Percentiles rank a stretch among this genome's conserved stretches.
Conservation (phyloP, 2,888 invertebrate genomes). For the Lucinisca nassula region DNA sequence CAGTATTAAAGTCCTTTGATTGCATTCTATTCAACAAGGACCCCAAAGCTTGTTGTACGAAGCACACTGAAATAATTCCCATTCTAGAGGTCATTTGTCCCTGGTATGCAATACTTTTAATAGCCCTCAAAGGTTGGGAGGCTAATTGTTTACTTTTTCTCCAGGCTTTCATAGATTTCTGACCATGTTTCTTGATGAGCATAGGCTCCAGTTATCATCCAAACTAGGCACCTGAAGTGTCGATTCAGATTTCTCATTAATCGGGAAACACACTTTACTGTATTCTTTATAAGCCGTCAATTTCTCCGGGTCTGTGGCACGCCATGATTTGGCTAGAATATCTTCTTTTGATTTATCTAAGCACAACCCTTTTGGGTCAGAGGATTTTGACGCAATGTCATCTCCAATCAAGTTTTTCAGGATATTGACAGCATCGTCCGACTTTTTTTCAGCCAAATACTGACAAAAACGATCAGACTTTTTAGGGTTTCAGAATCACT, state of each 20-base stretch:
- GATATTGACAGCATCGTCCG: neutral
- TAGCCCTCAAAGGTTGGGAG: conserved; percentile 26
- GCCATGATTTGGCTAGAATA: neutral
- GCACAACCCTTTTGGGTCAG: neutral
- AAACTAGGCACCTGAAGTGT: conserved; percentile 30
- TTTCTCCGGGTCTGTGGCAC: too few species aligned
- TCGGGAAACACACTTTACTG: conserved; percentile 31
- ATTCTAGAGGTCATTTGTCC: conserved; percentile 31
- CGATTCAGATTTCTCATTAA: conserved; percentile 6
- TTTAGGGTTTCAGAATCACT: conserved; percentile 4
- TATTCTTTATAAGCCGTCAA: conserved; percentile 1
- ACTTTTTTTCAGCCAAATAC: neutral
- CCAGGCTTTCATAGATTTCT: conserved; percentile 8
- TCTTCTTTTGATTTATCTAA: neutral
- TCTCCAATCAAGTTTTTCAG: neutral
- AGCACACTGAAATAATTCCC: conserved; percentile 17
- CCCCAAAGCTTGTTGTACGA: conserved; percentile 51
- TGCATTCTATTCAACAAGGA: conserved; percentile 36
- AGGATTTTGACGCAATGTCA: too few species aligned
- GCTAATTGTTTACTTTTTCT: conserved; percentile 9
- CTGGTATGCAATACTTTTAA: conserved; percentile 23
- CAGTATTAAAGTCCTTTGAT: conserved; percentile 24
- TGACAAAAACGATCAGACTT: neutral
- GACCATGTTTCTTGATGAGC: too few species aligned
- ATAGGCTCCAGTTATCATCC: conserved; percentile 39